A percentile compares a stretch with the other conserved stretches of the same genome.
Conservation (phyloP, 2,797 vertebrate genomes). For the Anguilla pacifica region DNA sequence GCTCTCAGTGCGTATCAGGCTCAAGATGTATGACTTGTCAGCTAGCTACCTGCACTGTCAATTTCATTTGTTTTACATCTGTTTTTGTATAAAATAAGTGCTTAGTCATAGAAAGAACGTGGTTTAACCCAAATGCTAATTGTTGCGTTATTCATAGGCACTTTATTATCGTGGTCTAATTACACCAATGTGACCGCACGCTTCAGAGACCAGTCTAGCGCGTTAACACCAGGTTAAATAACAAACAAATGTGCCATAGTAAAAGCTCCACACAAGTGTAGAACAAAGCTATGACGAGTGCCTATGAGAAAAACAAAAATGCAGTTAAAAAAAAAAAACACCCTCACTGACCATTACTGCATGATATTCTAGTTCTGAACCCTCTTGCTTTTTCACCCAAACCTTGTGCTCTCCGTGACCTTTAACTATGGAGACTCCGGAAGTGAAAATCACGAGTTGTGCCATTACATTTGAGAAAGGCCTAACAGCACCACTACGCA, state of each 20-base stretch:
- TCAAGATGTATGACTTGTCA: too few relatives aligned
- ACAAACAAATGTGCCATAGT: not conserved
- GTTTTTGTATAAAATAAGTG: too few relatives aligned
- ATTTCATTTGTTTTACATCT: too few relatives aligned
- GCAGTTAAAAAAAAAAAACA: too few relatives aligned
- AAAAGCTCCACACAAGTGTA: not conserved
- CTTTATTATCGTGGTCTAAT: not conserved
- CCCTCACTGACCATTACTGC: not conserved
- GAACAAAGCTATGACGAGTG: not conserved
- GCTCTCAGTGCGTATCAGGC: too few relatives aligned
- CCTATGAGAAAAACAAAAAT: not conserved
- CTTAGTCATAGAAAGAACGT: too few relatives aligned
- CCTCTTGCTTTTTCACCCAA: not conserved
- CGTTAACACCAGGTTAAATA: not conserved
- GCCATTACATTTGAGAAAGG: slow-evolving; percentile 22
- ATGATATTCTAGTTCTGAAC: not conserved
- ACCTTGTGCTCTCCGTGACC: not conserved
- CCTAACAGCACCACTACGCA: slow-evolving; percentile 5
- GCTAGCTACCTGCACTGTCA: too few relatives aligned
- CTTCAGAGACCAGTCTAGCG: too few relatives aligned
- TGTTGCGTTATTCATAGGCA: too few relatives aligned
- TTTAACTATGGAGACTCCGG: not conserved
- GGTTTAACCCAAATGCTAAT: too few relatives aligned
- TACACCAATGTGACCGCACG: not conserved
- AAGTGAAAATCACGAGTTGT: slow-evolving; percentile 10